Evolutionary conservation across 2,113 vertebrate species (phyloP), one percentile per base, ranked within the genome.

Genomic region (Brachyhypopomus gauderio): DNA sequence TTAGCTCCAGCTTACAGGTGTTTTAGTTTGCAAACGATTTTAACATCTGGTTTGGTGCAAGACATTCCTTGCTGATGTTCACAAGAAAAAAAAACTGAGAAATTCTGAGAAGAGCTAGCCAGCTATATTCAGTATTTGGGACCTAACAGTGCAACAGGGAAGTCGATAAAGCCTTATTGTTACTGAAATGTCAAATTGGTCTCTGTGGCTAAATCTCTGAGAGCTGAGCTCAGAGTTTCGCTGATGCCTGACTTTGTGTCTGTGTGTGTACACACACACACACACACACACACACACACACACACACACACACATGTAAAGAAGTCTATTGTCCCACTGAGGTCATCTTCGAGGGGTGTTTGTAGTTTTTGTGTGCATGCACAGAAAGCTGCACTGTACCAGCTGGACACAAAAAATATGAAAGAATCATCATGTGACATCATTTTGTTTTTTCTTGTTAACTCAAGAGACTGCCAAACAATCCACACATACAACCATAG

Each of bases 201-300:
- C 60, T 80, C 71, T 63, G 71, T 41, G 79, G 79, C 60, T 56
- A 74, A 80, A 74, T 80, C 79, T 66, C 71, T 75, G 27, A 12
- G n/a, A 74, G 79, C 71, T 80, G 79, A 80, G 59, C 59, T 80
- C 78, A 80, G 78, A 73, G 45, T 73, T 80, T 64, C 70, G 36
- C 41, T 64, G 41, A 38, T 66, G 66, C 59, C 71, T 72, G 36
- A 77, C 38, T 77, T 23, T 83, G 58, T 72, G 58, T 76, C 71
- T 67, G 27, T 67, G 48, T 58, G 67, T 23, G 34, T 11, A 0
- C 5, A 8, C 62, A 30, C 22, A 56, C n/a, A 62, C 77, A 62
- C 30, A 12, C n/a, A 55, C 19, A 0, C 5, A 8, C 62, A 30
- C 22, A 56, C n/a, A 62, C 77, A 62, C 30, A 12, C n/a, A 55